Base-by-base conservation (phyloP, 2,113 vertebrate genomes). In the Phylloscopus whistleri region DNA sequence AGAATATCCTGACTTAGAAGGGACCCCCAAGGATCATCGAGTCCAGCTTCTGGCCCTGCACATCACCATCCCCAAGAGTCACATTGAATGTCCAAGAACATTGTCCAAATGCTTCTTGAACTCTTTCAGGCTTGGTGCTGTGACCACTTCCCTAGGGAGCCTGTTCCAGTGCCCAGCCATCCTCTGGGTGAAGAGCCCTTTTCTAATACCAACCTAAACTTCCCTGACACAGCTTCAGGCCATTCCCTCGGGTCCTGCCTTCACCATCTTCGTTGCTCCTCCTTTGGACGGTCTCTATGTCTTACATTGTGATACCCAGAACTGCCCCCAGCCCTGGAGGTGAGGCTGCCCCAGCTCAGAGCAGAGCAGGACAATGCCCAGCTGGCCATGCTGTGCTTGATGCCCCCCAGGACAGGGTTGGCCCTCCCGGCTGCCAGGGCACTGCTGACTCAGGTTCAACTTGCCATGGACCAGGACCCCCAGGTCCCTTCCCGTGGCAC, bases 401-500 rank as follows among this genome's bases (percentile, higher is more conserved):
- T 76, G 30, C 1, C 2, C 31, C 30, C 11, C 37, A 19, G 17
- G 37, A 22, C 53, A 60, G 1, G 9, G 0, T 0, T 52, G 33
- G 4, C 33, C 5, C 53, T 52, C 37, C 53, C 33, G 63, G 53
- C 55, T 69, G 44, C 33, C 53, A 37, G 37, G 33, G 11, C 53
- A 37, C 27, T 86, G 46, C 46, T 37, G 63, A 0, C 14, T 31
- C 27, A 0, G 1, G 14, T 22, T 22, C 53, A 52, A 0, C 62
- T 60, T 5, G 31, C 15, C 37, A 19, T 0, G 0, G 1, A 33
- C 37, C 73, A 37, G 84, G 22, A 33, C 1, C 2, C 6, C 1
- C 39, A 39, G 27, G 5, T 19, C 8, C 46, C 18, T 60, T 69
- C 10, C 33, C 0, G 0, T 0, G 18, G 46, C 22, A 2, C 27